A percentile compares a stretch with the other conserved stretches of the same genome.
Evolutionary conservation across 37 sponge, comb jelly and placozoan genomes (phyloP).

Genomic region (Halichondria panicea): DNA sequence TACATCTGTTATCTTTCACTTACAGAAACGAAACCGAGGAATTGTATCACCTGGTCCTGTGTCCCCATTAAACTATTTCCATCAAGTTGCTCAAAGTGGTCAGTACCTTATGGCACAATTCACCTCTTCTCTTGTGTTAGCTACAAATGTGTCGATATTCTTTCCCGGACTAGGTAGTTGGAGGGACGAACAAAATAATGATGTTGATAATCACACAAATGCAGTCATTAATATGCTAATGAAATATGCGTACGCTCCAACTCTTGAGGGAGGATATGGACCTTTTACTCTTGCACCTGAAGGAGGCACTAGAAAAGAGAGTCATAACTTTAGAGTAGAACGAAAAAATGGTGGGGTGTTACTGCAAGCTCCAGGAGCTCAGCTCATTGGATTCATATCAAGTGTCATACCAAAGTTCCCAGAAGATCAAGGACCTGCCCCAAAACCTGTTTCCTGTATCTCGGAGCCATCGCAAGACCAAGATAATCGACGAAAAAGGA

Average conservation of each 20-base stretch:
- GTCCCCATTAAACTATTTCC: constrained; percentile 2
- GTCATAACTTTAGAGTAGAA: constrained; percentile 11
- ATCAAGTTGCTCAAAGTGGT: constrained; percentile 4
- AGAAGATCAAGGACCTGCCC: constrained; percentile 3
- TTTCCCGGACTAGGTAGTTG: constrained; percentile 16
- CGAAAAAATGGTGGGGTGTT: constrained; percentile 7
- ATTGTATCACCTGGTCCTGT: constrained; percentile 28
- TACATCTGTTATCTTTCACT: background rate
- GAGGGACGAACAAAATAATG: constrained; percentile 8
- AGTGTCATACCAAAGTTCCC: constrained; percentile 13
- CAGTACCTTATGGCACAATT: constrained; percentile 17
- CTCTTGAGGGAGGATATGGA: constrained; percentile 12
- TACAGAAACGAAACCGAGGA: constrained; percentile 6
- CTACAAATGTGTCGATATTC: constrained; percentile 8
- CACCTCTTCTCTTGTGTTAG: constrained; percentile 10
- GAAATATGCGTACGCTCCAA: constrained; percentile 24
- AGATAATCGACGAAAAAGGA: too few species aligned
- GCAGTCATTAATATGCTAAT: constrained; percentile 4
- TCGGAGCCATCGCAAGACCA: too few species aligned
- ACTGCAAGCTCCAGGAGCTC: constrained; percentile 15
- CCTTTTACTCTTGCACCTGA: constrained; percentile 12
- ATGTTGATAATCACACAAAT: background rate
- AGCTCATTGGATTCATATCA: constrained; percentile 10
- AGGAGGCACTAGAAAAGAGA: background rate
- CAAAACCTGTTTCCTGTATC: too few species aligned